Conservation (phyloP, 2,888 invertebrate genomes). For the Diploptera punctata region DNA sequence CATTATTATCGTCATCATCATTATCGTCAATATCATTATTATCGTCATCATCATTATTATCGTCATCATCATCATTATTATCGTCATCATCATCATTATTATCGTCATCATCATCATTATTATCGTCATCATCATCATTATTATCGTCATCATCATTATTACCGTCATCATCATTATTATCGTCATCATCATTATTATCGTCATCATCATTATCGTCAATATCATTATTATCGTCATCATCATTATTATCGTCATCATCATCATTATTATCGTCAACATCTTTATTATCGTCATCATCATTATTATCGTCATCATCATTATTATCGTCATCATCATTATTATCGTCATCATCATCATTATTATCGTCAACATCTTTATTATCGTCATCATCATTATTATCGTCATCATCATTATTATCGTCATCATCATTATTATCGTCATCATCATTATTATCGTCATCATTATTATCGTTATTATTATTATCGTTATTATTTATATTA, state of each 20-base stretch:
- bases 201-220: background rate
- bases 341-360: too few relatives aligned
- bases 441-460: too few relatives aligned
- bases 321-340: too few relatives aligned
- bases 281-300: too few relatives aligned
- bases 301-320: background rate
- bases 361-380: too few relatives aligned
- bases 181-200: background rate
- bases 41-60: background rate
- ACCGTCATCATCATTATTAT: background rate
- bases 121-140: background rate
- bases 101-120: background rate
- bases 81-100: background rate
- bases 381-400: too few relatives aligned
- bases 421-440: too few relatives aligned
- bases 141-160: background rate
- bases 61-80: background rate
- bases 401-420: too few relatives aligned
- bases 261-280: too few relatives aligned
- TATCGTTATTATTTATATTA: too few relatives aligned
- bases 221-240: background rate
- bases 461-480: too few relatives aligned
- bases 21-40: background rate
- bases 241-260: background rate
- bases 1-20: background rate